Evolutionary conservation across 1,140 invertebrate genomes (phyloP).

Genomic region (Drosophila teissieri): DNA sequence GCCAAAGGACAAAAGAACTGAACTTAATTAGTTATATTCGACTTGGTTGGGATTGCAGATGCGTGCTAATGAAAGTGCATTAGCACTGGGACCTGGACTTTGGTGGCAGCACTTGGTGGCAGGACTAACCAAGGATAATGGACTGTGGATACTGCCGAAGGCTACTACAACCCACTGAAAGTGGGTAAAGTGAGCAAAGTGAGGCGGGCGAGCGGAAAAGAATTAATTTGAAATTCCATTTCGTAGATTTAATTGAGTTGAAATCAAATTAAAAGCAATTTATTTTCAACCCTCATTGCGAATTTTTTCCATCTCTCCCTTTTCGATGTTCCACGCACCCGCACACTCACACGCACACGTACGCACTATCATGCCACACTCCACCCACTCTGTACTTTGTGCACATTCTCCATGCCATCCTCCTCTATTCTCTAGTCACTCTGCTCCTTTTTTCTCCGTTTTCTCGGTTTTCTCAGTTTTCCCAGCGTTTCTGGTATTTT

Average conservation of each 20-base stretch:
- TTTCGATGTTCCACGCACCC: conserved; percentile 30
- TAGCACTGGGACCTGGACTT: conserved; percentile 9
- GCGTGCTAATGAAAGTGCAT: conserved; percentile 48
- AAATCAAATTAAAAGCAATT: conserved; percentile 85
- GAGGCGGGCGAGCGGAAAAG: conserved; percentile 35
- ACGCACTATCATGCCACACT: conserved; percentile 56
- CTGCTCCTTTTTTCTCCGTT: conserved; percentile 49
- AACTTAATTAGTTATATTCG: conserved; percentile 63
- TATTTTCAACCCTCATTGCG: conserved; percentile 83
- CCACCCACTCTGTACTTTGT: neutral
- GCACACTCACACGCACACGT: conserved; percentile 27
- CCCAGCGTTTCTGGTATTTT: conserved; percentile 58
- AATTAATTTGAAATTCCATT: conserved; percentile 85
- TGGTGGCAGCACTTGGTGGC: conserved; percentile 1
- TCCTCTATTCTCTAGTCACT: neutral
- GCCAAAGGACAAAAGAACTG: neutral
- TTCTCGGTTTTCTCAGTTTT: conserved; percentile 64
- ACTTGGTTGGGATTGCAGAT: conserved; percentile 25
- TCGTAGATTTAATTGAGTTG: conserved; percentile 84
- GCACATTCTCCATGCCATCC: neutral
- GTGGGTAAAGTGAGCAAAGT: conserved; percentile 50
- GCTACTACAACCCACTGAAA: conserved; percentile 22
- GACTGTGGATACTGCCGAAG: conserved; percentile 1
- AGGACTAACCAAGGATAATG: conserved; percentile 32
- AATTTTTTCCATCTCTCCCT: conserved; percentile 53